Evolutionary conservation across 1,140 invertebrate species (phyloP), one percentile per base, ranked within the genome.

Genomic region (Drosophila elegans): DNA sequence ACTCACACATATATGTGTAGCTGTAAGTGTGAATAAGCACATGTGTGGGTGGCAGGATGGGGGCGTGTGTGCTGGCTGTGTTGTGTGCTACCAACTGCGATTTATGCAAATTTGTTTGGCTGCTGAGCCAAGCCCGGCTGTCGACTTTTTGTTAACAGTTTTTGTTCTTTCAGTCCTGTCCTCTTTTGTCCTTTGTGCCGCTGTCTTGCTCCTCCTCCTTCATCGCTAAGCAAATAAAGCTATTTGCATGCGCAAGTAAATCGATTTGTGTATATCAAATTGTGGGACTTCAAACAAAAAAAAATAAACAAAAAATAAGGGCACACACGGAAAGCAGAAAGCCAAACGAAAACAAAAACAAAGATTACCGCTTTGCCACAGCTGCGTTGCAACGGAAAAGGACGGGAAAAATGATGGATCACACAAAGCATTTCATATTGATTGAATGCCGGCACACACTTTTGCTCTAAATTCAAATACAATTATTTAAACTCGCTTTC

Each of bases 221-320:
- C 9, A 29, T 41, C 63, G 61, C 75, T 79, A 69, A 83, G 77
- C 83, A 86, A 86, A 86, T 86, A 86, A 88, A 86, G 83, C 75
- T 88, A 88, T 89, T 88, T 88, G 84, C 83, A 89, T 88, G 84
- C 84, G 76, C 84, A 89, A 89, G 79, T 84, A 88, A 83, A 88
- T 88, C 83, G 84, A 89, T 89, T 89, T 88, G 83, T 89, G 83
- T 83, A 63, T 88, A 88, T 88, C 75, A 81, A 86, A 86, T 78
- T 81, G 81, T 77, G 82, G 66, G 44, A 56, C 61, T 69, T 57
- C 55, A 69, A 72, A 42, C 72, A 61, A 57, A 59, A 80, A 45
- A 64, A 60, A 60, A 72, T 0, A 16, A 3, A 21, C 2, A 12
- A 4, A 12, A 12, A 5, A 27, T 49, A 41, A 38, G 13, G 21